Conservation (phyloP, 2,888 invertebrate species). For the Chromoteleia sp. region DNA sequence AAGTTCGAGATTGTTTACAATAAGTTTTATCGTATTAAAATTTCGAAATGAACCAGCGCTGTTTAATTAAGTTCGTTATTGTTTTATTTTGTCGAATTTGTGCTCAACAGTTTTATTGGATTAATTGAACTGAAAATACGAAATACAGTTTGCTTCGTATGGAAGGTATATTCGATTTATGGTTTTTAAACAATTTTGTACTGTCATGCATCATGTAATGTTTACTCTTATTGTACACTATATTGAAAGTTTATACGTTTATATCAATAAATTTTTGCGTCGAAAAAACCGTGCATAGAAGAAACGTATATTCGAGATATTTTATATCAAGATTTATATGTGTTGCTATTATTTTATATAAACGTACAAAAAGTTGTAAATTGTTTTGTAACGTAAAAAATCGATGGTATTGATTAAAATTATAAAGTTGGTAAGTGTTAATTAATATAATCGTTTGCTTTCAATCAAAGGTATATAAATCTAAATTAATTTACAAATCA, state of each 20-base stretch:
- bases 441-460: too few relatives aligned
- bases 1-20: conserved; percentile 28
- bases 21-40: conserved; percentile 14
- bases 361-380: conserved; percentile 3
- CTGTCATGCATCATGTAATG: conserved; percentile 12
- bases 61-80: conserved; percentile 20
- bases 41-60: conserved; percentile 20
- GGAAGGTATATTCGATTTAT: neutral
- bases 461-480: too few relatives aligned
- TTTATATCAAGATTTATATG: conserved; percentile 26
- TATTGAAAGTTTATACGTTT: conserved; percentile 25
- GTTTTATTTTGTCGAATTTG: conserved; percentile 6
- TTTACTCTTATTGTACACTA: conserved; percentile 12
- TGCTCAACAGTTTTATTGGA: conserved; percentile 10
- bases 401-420: neutral
- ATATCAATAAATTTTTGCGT: conserved; percentile 16
- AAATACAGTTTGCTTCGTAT: neutral
- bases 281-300: conserved; percentile 16
- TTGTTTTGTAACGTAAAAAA: neutral
- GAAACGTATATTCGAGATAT: conserved; percentile 16
- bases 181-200: conserved; percentile 12
- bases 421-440: neutral
- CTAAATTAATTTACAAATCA: too few relatives aligned
- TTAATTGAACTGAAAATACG: neutral
- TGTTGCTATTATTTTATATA: neutral